Conservation (phyloP, 2,797 vertebrate species). For the Pteropus rufus region DNA sequence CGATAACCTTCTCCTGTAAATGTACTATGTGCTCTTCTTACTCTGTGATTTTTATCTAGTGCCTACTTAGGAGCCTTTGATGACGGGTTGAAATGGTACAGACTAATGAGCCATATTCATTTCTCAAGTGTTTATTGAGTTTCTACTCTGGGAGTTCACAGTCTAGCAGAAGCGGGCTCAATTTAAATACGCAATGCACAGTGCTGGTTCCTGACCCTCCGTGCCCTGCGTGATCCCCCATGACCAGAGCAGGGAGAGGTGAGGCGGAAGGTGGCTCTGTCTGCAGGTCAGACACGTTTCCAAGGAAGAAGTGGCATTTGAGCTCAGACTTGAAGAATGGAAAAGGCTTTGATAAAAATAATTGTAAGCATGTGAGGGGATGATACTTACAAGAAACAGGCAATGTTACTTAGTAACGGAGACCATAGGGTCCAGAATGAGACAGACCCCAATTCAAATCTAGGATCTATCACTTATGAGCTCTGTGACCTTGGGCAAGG, state of each 20-base stretch:
- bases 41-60: neutral
- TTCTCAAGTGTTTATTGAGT: neutral
- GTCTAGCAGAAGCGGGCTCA: neutral
- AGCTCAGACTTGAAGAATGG: neutral
- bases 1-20: neutral
- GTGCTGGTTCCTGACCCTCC: neutral
- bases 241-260: neutral
- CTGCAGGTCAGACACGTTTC: neutral
- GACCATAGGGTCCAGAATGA: neutral
- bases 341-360: neutral
- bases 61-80: neutral
- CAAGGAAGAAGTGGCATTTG: neutral
- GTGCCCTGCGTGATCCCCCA: neutral
- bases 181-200: neutral
- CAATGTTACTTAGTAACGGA: neutral
- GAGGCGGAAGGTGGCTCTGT: neutral
- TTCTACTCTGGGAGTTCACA: neutral
- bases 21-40: neutral
- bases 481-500: neutral
- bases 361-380: neutral
- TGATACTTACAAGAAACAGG: neutral
- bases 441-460: neutral
- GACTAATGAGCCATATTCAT: neutral
- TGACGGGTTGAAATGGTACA: neutral
- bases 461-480: neutral